Evolutionary conservation across 2,888 invertebrate species (phyloP).

Genomic region (Malthinus seriepunctatus): DNA sequence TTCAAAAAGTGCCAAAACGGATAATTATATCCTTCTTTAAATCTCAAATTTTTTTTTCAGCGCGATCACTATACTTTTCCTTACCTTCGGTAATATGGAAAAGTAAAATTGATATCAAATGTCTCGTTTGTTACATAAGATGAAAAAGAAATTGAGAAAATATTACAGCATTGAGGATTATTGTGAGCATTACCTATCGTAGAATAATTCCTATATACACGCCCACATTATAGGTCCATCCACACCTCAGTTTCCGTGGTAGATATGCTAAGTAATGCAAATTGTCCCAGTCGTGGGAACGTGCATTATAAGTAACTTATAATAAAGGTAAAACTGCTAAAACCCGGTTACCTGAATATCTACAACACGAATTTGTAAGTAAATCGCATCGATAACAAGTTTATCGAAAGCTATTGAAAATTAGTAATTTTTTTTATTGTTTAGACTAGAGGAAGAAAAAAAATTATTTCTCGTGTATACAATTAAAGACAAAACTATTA

Average conservation of each 20-base stretch:
- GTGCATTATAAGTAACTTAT: constrained; percentile 11
- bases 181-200: background rate
- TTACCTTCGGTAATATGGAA: too few relatives aligned
- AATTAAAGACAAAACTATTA: too few relatives aligned
- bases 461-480: too few relatives aligned
- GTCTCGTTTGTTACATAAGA: too few relatives aligned
- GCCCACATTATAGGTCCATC: constrained; percentile 19
- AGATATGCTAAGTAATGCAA: constrained; percentile 37
- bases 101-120: too few relatives aligned
- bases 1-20: too few relatives aligned
- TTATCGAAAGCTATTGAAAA: background rate
- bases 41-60: too few relatives aligned
- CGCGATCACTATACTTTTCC: too few relatives aligned
- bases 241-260: constrained; percentile 28
- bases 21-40: too few relatives aligned
- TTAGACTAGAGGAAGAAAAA: too few relatives aligned
- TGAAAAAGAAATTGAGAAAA: too few relatives aligned
- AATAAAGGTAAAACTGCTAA: background rate
- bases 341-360: constrained; percentile 5
- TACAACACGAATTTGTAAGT: background rate
- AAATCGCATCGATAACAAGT: constrained; percentile 1
- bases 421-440: too few relatives aligned
- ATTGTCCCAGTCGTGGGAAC: constrained; percentile 37
- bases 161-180: background rate
- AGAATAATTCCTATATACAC: constrained; percentile 4